A percentile compares a stretch with the other conserved stretches of the same genome.
Conservation (phyloP, 1,140 invertebrate species). For the Acyrthosiphon pisum region DNA sequence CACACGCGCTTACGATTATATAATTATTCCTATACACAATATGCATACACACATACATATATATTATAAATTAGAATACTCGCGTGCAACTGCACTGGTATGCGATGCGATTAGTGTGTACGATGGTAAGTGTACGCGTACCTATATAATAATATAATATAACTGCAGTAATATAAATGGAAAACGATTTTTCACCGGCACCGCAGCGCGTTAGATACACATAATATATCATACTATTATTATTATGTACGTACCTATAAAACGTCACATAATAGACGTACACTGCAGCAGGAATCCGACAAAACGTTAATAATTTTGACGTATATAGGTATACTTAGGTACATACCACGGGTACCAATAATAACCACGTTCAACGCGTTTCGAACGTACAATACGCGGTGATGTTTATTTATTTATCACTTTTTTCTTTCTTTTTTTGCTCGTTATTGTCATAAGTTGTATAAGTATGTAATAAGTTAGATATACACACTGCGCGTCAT, state of each 20-base stretch:
- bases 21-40: constrained; percentile 1
- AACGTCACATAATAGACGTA: constrained; percentile 4
- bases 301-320: constrained; percentile 36
- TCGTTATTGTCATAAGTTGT: background rate
- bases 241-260: background rate
- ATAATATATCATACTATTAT: background rate
- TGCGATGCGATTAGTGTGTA: background rate
- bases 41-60: no score
- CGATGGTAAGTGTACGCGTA: background rate
- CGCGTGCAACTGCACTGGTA: background rate
- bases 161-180: background rate
- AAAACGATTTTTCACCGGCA: constrained; percentile 16
- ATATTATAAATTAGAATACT: background rate
- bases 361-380: background rate
- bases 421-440: background rate
- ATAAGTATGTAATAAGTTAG: background rate
- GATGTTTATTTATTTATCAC: background rate
- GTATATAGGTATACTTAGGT: no score
- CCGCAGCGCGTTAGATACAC: background rate
- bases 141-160: background rate
- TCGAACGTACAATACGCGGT: background rate
- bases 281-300: background rate
- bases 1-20: background rate
- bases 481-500: background rate
- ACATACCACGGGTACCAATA: background rate